Evolutionary conservation across 2,797 vertebrate genomes (phyloP).

Genomic region (Gallinago stenura): DNA sequence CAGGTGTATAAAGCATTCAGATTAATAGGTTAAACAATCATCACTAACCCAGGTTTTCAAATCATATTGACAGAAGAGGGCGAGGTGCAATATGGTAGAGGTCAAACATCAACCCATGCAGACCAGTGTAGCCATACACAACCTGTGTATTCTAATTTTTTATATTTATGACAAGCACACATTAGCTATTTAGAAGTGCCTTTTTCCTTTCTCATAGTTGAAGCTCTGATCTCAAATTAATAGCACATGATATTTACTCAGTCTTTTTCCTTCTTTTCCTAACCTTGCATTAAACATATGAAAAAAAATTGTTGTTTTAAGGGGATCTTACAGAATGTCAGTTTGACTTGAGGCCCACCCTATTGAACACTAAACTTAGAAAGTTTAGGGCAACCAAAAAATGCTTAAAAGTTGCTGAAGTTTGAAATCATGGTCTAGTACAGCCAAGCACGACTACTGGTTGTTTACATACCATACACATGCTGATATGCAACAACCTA

Average conservation of each 20-base stretch:
- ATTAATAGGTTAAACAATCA: neutral
- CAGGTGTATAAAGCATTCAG: neutral
- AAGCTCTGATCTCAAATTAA: neutral
- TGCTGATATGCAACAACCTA: neutral
- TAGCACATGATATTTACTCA: neutral
- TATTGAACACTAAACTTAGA: neutral
- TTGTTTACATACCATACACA: neutral
- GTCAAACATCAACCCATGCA: neutral
- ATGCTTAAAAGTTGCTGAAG: neutral
- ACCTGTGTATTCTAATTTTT: neutral
- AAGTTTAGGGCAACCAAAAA: neutral
- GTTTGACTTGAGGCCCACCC: neutral
- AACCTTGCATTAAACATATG: neutral
- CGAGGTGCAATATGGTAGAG: fast-evolving
- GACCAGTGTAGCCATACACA: fast-evolving
- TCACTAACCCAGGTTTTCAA: neutral
- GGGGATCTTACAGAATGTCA: neutral
- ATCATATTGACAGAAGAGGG: neutral
- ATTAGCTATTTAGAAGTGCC: neutral
- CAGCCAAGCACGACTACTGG: neutral
- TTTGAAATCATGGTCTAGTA: neutral
- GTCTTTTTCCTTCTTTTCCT: neutral
- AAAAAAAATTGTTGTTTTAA: neutral
- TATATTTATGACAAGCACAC: neutral
- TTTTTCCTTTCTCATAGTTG: neutral